phyloP scores from a whole-genome alignment of 1,140 invertebrate genomes.

The Macrotrachela quadricornifera region DNA sequence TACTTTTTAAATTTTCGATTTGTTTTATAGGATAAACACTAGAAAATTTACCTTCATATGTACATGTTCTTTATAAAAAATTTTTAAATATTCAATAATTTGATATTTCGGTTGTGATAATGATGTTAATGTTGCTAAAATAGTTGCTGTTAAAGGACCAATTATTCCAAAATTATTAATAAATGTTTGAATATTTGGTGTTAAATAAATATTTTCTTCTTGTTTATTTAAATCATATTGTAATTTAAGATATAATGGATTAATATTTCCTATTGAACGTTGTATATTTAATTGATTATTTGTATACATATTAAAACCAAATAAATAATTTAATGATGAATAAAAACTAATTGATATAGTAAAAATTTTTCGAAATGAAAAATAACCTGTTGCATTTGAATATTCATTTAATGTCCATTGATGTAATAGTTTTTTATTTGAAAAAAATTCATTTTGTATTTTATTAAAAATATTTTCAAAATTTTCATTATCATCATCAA shows the following conservation, averaged over 20 bases:
- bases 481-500: neutral
- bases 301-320: neutral
- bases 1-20: too few relatives aligned
- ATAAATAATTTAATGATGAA: neutral
- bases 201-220: constrained; percentile 78
- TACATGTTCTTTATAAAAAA: constrained; percentile 70
- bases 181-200: constrained; percentile 80
- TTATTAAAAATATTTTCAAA: neutral
- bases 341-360: neutral
- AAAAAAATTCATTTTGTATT: neutral
- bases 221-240: constrained; percentile 66
- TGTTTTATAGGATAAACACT: too few relatives aligned
- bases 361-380: constrained; percentile 6
- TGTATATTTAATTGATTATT: constrained; percentile 1
- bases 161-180: constrained; percentile 61
- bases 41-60: neutral
- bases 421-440: neutral
- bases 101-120: constrained; percentile 76
- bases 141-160: constrained; percentile 73
- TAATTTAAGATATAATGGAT: constrained; percentile 9
- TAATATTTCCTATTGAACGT: neutral
- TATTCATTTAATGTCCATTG: constrained; percentile 1
- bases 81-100: constrained; percentile 61
- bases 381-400: constrained; percentile 1
- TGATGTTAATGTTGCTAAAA: constrained; percentile 70